Conservation (phyloP, 2,888 invertebrate genomes). For the Rhorus exstirpatorius region DNA sequence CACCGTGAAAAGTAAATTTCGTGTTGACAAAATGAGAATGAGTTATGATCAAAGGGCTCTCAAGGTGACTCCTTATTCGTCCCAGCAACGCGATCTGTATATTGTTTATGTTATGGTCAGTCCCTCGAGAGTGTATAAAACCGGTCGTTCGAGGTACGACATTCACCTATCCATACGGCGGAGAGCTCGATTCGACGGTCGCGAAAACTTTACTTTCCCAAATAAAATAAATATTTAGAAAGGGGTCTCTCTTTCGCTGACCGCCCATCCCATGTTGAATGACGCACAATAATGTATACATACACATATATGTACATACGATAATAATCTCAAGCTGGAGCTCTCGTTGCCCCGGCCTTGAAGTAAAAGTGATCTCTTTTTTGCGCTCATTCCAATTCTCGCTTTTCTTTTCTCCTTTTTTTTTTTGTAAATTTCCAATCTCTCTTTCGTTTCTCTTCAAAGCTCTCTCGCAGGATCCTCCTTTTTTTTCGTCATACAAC, state of each 20-base stretch:
- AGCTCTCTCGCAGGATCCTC: conserved; percentile 48
- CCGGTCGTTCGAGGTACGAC: conserved; percentile 59
- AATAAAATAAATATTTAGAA: conserved; percentile 84
- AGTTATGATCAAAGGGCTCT: too few relatives aligned
- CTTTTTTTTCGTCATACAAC: conserved; percentile 34
- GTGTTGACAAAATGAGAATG: too few relatives aligned
- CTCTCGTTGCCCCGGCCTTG: conserved; percentile 72
- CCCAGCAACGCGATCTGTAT: not conserved
- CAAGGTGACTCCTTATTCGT: too few relatives aligned
- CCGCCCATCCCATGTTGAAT: conserved; percentile 63
- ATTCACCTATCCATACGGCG: conserved; percentile 57
- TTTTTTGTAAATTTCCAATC: conserved; percentile 21
- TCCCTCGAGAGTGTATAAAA: conserved; percentile 24
- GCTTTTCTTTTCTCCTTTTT: conserved; percentile 28
- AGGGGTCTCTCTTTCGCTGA: conserved; percentile 76
- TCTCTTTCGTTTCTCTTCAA: conserved; percentile 41
- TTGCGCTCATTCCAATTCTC: conserved; percentile 57
- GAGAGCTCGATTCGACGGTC: conserved; percentile 52
- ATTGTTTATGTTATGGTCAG: not conserved
- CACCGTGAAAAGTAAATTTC: too few relatives aligned
- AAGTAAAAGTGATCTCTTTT: conserved; percentile 82
- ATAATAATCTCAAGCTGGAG: not conserved
- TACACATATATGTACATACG: conserved; percentile 19
- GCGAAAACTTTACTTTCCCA: conserved; percentile 79
- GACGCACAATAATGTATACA: conserved; percentile 14